Evolutionary conservation across 2,888 invertebrate genomes (phyloP).

Genomic region (Rhingia rostrata): DNA sequence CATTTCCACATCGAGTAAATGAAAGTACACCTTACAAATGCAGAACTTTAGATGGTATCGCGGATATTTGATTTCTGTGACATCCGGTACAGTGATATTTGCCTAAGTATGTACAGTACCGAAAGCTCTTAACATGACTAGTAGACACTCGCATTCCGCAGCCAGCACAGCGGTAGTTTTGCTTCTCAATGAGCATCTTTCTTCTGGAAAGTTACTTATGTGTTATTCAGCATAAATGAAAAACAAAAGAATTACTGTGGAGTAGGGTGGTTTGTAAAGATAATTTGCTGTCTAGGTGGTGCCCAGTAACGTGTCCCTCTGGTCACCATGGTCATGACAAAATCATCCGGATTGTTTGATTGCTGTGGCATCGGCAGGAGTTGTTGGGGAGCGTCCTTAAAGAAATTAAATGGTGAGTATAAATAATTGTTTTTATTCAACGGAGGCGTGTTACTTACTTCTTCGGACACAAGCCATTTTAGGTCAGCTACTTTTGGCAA

Average conservation of each 20-base stretch:
- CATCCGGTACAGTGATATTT: conserved; percentile 94
- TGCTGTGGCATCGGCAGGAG: conserved; percentile 88
- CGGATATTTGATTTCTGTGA: conserved; percentile 89
- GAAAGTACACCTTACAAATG: conserved; percentile 75
- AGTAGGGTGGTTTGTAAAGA: conserved; percentile 89
- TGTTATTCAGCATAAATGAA: neutral
- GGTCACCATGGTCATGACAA: conserved; percentile 83
- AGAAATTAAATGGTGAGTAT: conserved; percentile 15
- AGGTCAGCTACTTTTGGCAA: conserved; percentile 90
- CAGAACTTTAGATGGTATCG: conserved; percentile 88
- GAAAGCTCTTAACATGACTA: conserved; percentile 88
- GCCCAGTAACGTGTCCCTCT: conserved; percentile 93
- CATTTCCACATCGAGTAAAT: neutral
- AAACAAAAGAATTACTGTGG: conserved; percentile 84
- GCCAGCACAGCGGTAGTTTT: conserved; percentile 92
- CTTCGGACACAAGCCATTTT: conserved; percentile 91
- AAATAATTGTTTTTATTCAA: neutral
- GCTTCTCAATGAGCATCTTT: conserved; percentile 86
- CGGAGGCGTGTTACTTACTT: conserved; percentile 59
- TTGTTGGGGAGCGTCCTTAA: conserved; percentile 89
- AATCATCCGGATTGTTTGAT: conserved; percentile 85
- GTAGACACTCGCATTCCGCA: conserved; percentile 91
- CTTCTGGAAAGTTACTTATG: conserved; percentile 83
- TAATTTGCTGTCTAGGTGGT: conserved; percentile 92
- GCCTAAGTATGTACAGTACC: conserved; percentile 93